phyloP scores from a whole-genome alignment of 2,797 vertebrate genomes.

The Microctenopoma lineatum region DNA sequence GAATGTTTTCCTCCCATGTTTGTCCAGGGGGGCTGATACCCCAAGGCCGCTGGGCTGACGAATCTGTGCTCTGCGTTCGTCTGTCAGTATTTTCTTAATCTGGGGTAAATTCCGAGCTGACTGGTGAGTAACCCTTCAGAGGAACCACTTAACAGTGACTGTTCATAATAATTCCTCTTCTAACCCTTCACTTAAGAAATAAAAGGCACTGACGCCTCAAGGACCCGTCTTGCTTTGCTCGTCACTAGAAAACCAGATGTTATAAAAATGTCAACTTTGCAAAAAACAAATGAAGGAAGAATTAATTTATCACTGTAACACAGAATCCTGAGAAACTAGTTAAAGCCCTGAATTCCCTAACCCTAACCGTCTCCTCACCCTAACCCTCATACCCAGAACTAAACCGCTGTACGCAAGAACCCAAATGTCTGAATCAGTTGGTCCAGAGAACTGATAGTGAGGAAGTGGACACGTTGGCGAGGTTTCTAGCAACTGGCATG shows the following conservation, averaged over 20 bases:
- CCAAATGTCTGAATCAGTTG: no score
- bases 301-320: neutral
- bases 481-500: no score
- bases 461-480: no score
- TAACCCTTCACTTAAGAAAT: neutral
- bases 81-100: slow-evolving; percentile 42
- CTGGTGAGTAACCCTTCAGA: slow-evolving; percentile 48
- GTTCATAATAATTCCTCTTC: neutral
- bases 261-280: neutral
- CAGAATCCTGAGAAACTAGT: no score
- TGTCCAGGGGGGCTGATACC: slow-evolving; percentile 48
- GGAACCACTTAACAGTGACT: slow-evolving; percentile 18
- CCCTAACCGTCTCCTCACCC: no score
- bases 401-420: no score
- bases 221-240: neutral
- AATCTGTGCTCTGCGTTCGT: slow-evolving; percentile 32
- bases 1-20: slow-evolving; percentile 68
- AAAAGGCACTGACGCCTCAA: neutral
- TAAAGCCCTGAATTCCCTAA: no score
- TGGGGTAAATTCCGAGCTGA: slow-evolving; percentile 34
- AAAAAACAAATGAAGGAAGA: neutral
- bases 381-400: no score
- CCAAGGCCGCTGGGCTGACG: slow-evolving; percentile 26
- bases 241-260: neutral
- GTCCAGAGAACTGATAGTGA: no score